Evolutionary conservation across 2,797 vertebrate species (phyloP).

Genomic region (Darevskia nairensis): DNA sequence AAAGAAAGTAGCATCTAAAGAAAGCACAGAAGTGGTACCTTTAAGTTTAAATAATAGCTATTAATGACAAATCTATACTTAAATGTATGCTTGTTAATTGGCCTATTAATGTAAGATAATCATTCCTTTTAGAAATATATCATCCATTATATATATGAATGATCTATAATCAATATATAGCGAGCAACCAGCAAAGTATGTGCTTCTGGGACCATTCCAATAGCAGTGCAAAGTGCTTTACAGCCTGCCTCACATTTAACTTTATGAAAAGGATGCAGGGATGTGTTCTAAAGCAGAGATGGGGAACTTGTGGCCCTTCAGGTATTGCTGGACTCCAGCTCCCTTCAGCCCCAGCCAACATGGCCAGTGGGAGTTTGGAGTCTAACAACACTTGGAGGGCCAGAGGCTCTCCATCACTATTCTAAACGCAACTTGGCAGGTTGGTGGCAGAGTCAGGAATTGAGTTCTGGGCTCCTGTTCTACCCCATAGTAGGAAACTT

Average conservation of each 20-base stretch:
- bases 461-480: not conserved
- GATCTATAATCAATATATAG: not conserved
- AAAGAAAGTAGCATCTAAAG: not conserved
- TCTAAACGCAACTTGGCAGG: not conserved
- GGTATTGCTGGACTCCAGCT: not conserved
- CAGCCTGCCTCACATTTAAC: not conserved
- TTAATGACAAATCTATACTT: not conserved
- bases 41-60: not conserved
- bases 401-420: not conserved
- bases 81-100: not conserved
- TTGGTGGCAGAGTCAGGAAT: not conserved
- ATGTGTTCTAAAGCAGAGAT: not conserved
- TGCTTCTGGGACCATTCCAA: not conserved
- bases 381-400: not conserved
- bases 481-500: not conserved
- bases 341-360: not conserved
- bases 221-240: not conserved
- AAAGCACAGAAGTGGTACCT: not conserved
- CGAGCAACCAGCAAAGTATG: not conserved
- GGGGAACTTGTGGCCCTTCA: not conserved
- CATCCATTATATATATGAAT: not conserved
- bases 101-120: not conserved
- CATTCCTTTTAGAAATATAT: not conserved
- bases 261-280: too few species aligned
- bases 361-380: not conserved